Base-by-base conservation (phyloP, 2,888 invertebrate species). In the Unio pictorum region DNA sequence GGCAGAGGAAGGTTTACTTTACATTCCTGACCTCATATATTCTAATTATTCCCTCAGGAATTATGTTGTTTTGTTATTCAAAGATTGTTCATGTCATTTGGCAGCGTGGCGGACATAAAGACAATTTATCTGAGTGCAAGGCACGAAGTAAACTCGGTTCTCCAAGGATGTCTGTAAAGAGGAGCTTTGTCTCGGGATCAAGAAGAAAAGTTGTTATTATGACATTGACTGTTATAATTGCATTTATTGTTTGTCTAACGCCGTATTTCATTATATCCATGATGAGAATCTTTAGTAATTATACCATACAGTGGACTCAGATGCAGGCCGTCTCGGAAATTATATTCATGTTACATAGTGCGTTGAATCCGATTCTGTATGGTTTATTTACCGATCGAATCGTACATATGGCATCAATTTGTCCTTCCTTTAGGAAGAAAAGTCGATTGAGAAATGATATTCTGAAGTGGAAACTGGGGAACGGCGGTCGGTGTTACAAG, bases 1-100 rank as follows among this genome's bases (percentile, higher is more conserved):
- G 91, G 91, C 91, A 91, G 75, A 81, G 90, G 5, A 90, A 91
- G 75, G 78, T 90, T 8, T 90, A 91, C 80, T 89, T 91, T 68
- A 86, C 89, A 26, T 90, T 89, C 83, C 85, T 90, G 55, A 90
- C 90, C 15, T 77, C 83, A 64, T 91, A 90, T 80, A 90, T 91
- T 55, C 84, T 91, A 20, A 74, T 91, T 28, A 78, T 91, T 17
- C 91, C 91, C 3, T 85, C 89, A 2, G 75, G 84, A 54, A 85
- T 90, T 73, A 91, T 91, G 85, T 80, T 88, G 15, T 90, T 84
- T 80, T 91, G 91, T 78, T 91, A 91, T 80, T 82, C 86, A 65
- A 88, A 87, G 68, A 90, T 91, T 69, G 88, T 90, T 28, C 79
- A 84, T 55, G 90, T 89, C 7, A 89, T 91, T 5, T 91, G 90